Conservation (phyloP, 2,113 vertebrate species). For the Carettochelys insculpta region DNA sequence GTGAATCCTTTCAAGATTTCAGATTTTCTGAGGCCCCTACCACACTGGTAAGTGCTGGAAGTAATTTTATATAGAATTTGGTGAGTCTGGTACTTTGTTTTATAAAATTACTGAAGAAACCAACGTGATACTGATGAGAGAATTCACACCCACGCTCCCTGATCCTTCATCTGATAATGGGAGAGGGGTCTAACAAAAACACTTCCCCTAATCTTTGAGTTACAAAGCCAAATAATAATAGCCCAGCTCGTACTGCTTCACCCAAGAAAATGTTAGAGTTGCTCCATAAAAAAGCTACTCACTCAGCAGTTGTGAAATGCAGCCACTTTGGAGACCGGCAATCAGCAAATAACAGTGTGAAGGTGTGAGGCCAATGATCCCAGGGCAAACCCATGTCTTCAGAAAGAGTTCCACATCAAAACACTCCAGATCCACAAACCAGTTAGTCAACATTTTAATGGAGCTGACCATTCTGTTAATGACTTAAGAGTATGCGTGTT, state of each 20-base stretch:
- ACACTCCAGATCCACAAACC: too few relatives aligned
- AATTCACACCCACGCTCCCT: not conserved
- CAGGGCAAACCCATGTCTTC: not conserved
- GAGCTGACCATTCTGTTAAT: too few relatives aligned
- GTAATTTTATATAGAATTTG: too few relatives aligned
- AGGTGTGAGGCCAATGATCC: not conserved
- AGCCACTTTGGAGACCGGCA: not conserved
- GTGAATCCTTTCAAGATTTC: too few relatives aligned
- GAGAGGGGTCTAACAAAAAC: not conserved
- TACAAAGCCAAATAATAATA: not conserved
- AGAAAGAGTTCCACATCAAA: not conserved
- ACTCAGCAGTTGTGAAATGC: not conserved
- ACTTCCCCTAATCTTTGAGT: not conserved
- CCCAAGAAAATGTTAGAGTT: not conserved
- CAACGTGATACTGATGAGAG: not conserved
- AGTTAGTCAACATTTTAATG: too few relatives aligned
- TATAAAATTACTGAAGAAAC: too few relatives aligned
- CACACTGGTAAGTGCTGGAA: not conserved
- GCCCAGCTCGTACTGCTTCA: not conserved
- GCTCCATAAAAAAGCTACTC: not conserved
- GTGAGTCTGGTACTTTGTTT: too few relatives aligned
- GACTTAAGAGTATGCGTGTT: too few relatives aligned
- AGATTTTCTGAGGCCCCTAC: not conserved
- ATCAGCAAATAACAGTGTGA: not conserved
- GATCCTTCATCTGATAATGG: not conserved